phyloP scores from a whole-genome alignment of 37 sponge, comb jelly and placozoan genomes.

The Crambe crambe region DNA sequence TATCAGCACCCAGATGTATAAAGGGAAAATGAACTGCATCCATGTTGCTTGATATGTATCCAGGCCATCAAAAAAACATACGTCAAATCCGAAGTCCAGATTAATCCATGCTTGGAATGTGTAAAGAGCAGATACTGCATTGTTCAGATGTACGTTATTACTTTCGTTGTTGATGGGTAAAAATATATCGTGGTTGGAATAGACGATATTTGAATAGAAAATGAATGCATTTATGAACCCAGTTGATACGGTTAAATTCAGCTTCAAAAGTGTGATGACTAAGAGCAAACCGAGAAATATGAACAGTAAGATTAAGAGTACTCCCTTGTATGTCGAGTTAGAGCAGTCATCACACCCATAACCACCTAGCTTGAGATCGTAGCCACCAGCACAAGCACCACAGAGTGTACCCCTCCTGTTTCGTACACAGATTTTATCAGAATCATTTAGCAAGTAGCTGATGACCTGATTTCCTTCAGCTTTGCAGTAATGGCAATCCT shows the following conservation, averaged over 20 bases:
- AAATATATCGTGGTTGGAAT: background rate
- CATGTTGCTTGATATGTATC: background rate
- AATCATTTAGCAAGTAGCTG: background rate
- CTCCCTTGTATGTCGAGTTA: background rate
- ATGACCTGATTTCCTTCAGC: background rate
- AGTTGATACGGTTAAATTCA: background rate
- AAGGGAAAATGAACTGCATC: background rate
- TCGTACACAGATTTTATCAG: background rate
- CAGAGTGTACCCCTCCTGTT: background rate
- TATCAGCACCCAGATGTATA: constrained; percentile 5
- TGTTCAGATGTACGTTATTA: background rate
- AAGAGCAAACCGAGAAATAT: background rate
- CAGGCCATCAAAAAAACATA: constrained; percentile 28
- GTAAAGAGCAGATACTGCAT: background rate
- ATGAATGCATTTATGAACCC: background rate
- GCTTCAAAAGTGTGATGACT: background rate
- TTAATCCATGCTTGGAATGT: background rate
- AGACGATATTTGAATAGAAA: background rate
- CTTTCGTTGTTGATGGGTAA: background rate
- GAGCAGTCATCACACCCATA: background rate
- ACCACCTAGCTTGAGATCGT: background rate
- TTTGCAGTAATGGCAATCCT: background rate
- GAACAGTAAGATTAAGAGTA: background rate
- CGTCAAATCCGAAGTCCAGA: background rate
- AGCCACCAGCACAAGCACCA: background rate